Percentiles rank a stretch among this genome's conserved stretches.
phyloP scores from a whole-genome alignment of 2,888 invertebrate species.

The Drosophila picticornis region DNA sequence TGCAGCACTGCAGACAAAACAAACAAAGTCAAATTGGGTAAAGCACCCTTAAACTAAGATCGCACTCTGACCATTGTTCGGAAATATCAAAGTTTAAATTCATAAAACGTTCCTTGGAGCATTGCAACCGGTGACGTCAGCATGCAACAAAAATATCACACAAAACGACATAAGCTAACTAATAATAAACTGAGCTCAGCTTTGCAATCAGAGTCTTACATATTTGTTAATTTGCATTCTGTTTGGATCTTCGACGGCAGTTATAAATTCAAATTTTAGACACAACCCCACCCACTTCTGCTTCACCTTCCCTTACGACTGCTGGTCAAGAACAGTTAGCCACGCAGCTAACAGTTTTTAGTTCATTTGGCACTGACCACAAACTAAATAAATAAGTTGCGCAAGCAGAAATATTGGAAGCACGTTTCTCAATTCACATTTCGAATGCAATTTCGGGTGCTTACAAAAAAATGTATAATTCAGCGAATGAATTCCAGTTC shows the following conservation, averaged over 20 bases:
- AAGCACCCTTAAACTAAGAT: slow-evolving; percentile 39
- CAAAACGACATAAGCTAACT: not conserved
- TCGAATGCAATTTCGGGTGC: not conserved
- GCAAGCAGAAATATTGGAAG: not conserved
- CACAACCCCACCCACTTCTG: not conserved
- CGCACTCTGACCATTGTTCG: slow-evolving; percentile 27
- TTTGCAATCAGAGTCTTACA: slow-evolving; percentile 4
- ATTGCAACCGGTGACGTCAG: slow-evolving; percentile 14
- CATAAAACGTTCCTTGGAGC: slow-evolving; percentile 52
- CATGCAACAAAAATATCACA: not conserved
- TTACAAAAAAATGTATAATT: slow-evolving; percentile 23
- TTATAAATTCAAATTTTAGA: not conserved
- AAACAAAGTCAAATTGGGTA: slow-evolving; percentile 30
- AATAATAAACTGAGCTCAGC: not conserved
- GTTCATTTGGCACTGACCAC: not conserved
- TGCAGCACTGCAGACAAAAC: slow-evolving; percentile 28
- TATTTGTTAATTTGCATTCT: slow-evolving; percentile 3
- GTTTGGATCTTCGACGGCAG: not conserved
- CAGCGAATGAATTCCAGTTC: slow-evolving; percentile 7
- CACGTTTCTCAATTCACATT: slow-evolving; percentile 5
- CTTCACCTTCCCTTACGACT: not conserved
- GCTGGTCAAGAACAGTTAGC: not conserved
- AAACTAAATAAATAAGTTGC: not conserved
- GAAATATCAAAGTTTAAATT: slow-evolving; percentile 71
- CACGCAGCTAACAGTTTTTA: not conserved